Evolutionary conservation across 1,140 invertebrate species (phyloP), one percentile per base, ranked within the genome.

Genomic region (Drosophila yakuba): DNA sequence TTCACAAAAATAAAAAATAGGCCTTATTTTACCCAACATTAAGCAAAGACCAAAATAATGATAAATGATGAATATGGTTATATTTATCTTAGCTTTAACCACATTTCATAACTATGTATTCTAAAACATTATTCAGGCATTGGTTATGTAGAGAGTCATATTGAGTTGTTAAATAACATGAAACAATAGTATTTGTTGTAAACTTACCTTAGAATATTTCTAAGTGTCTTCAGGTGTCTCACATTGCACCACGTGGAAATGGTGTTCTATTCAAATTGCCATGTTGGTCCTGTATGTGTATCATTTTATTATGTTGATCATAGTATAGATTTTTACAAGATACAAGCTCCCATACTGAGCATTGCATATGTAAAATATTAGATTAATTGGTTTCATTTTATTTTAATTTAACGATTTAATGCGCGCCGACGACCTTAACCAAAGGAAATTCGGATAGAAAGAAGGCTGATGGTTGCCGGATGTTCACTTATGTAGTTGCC

Each of bases 111-210:
- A 39, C 11, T 25, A 20, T 20, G 20, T 20, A 20, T 20, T 20
- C 1, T 20, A 20, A 20, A 20, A 20, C 20, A 20, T 20, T 20
- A 20, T 20, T 20, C 2, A 20, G 20, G 20, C 20, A 17, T 48
- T 69, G 12, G 50, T 43, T 43, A 69, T 67, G 61, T 47, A 17
- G 35, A 32, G 56, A 68, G n/a, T 71, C 50, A 68, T 71, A 36
- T 56, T 0, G 0, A 41, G 50, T 68, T 41, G 14, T 41, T 25
- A 20, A 32, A 32, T 8, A 25, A 25, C 14, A 23, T 14, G 3
- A 39, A 35, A 8, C 47, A 6, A 15, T 14, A 8, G 10, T 8
- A 0, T n/a, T 51, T 11, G 8, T 8, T 15, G 39, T n/a, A 14
- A 32, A 35, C n/a, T 36, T 45, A 71, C 67, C 63, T 56, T 4